Evolutionary conservation across 2,888 invertebrate genomes (phyloP), one percentile per base, ranked within the genome.

Genomic region (Drosophila infuscata): DNA sequence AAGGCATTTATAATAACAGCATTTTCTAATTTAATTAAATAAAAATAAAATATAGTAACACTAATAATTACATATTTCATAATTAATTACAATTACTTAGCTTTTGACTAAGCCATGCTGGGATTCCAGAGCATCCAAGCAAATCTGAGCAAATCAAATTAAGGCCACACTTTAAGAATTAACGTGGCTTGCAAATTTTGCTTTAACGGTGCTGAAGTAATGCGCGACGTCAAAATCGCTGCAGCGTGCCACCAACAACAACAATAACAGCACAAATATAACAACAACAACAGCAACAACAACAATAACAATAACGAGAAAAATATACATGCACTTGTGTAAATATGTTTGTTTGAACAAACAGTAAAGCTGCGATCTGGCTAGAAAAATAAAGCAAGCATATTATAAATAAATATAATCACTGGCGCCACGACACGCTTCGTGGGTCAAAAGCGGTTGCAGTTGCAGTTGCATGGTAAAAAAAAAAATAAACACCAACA

Each of bases 401-500:
- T 80, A 72, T 73, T 86, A 90, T 85, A 89, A 90, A 78, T 86
- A 88, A 84, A 84, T 87, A 84, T 83, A 90, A 90, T 91, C 90
- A 89, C 79, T 91, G 90, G 90, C 91, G 88, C 87, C 84, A 87
- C 83, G 84, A 82, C 81, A 85, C 86, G 90, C 88, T 85, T 83
- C 88, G 89, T 76, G 80, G 88, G 89, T 90, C 88, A 90, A 89
- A 90, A 84, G 90, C 90, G 78, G 84, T 78, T 86, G 90, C 89
- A 83, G 85, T 88, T 84, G 88, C 88, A 88, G 69, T 82, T 82
- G 81, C 76, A 62, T 17, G 49, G 12, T 48, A 53, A 58, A 41
- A 51, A 17, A 52, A 43, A 17, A n/a, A 25, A 1, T 25, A n/a
- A n/a, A n/a, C 36, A 53, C 36, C 36, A 54, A 48, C 58, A 67